A percentile compares a stretch with the other conserved stretches of the same genome.
phyloP scores from a whole-genome alignment of 2,113 vertebrate genomes.

The Cathartes aura region DNA sequence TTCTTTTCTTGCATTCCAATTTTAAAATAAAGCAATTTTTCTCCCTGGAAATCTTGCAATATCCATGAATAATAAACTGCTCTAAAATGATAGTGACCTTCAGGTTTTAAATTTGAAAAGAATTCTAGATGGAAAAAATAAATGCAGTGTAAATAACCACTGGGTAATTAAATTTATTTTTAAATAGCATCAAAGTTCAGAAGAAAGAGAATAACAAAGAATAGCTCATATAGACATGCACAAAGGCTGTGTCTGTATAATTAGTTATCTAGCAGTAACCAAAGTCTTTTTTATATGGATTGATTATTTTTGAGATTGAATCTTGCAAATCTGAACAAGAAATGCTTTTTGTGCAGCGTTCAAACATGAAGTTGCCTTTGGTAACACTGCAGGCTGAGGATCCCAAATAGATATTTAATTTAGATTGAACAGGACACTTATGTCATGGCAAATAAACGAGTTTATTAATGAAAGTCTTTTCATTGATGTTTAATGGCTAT shows the following conservation, averaged over 20 bases:
- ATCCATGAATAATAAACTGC: conserved; percentile 27
- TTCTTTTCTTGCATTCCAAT: background rate
- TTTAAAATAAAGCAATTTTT: conserved; percentile 48
- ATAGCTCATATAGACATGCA: background rate
- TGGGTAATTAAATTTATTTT: conserved; percentile 23
- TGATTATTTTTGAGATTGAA: conserved; percentile 56
- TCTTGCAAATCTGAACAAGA: conserved; percentile 59
- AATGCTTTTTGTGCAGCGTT: conserved; percentile 58
- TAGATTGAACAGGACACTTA: conserved; percentile 74
- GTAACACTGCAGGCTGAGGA: conserved; percentile 68
- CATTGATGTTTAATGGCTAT: conserved; percentile 73
- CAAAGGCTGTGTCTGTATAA: conserved; percentile 10
- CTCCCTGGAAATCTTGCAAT: conserved; percentile 2
- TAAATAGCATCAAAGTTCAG: conserved; percentile 42
- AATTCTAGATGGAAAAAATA: conserved; percentile 50
- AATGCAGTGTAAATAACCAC: conserved; percentile 46
- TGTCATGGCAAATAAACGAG: conserved; percentile 75
- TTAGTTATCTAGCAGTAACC: conserved; percentile 51
- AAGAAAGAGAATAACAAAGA: conserved; percentile 43
- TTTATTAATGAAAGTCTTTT: conserved; percentile 74
- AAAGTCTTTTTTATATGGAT: conserved; percentile 34
- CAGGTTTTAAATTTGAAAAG: conserved; percentile 46
- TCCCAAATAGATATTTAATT: conserved; percentile 79
- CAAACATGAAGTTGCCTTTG: conserved; percentile 62
- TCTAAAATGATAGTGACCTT: conserved; percentile 32